These are phyloP conservation scores for Marcusenius ussheri DNA, from an alignment of 2,113 vertebrate species.

Conservation along the genomic window DNA sequence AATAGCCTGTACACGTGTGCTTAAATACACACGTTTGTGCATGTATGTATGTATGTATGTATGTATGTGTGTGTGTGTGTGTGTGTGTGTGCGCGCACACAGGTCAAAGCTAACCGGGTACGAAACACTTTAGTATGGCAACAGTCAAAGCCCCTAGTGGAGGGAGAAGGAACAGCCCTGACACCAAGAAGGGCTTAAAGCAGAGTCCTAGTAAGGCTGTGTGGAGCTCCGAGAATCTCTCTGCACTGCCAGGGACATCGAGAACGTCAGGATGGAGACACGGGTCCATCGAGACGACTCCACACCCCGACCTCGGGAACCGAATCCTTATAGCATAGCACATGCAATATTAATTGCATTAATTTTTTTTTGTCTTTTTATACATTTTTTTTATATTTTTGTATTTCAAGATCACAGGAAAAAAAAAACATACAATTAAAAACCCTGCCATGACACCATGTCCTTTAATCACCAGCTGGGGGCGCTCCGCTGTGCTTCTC, in stretches of 20 bases:
- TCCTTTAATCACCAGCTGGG: not conserved
- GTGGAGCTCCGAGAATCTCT: conserved; percentile 9
- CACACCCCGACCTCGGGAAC: not conserved
- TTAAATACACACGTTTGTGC: not conserved
- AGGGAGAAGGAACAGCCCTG: not conserved
- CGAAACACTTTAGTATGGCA: not conserved
- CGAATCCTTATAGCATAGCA: conserved; percentile 15
- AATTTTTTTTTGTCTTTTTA: conserved; percentile 7
- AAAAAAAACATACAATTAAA: conserved; percentile 21
- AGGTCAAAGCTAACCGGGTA: not conserved
- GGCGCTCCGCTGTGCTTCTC: conserved; percentile 25
- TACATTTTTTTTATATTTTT: conserved; percentile 14
- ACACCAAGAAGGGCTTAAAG: not conserved
- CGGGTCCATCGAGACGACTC: not conserved
- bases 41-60: not conserved
- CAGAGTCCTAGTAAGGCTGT: conserved; percentile 14
- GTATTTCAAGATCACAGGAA: conserved; percentile 33
- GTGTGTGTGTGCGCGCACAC: not conserved
- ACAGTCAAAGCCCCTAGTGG: not conserved
- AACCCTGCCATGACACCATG: conserved; percentile 19
- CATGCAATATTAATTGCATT: conserved; percentile 26
- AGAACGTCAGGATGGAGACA: not conserved
- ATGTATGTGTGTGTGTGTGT: not conserved
- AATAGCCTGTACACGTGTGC: not conserved
- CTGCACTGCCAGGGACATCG: not conserved